Evolutionary conservation across 2,888 invertebrate species (phyloP).

Genomic region (Oscheius myriophilus): DNA sequence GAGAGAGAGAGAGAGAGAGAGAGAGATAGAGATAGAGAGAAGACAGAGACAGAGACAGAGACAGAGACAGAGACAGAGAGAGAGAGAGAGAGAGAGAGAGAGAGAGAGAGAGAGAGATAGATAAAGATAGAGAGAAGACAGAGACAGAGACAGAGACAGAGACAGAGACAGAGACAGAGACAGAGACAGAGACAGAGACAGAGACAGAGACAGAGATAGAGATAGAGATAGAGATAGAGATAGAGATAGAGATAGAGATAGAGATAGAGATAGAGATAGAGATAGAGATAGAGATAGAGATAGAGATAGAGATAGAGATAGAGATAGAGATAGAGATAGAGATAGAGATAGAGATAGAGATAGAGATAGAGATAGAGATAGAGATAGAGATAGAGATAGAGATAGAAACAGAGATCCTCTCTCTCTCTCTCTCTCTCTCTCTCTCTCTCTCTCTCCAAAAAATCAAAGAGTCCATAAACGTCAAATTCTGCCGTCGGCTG

Average conservation of each 20-base stretch:
- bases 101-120: background rate
- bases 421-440: slow-evolving; percentile 19
- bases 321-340: background rate
- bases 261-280: background rate
- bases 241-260: background rate
- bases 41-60: background rate
- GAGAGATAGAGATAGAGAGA: background rate
- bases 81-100: background rate
- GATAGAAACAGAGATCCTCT: background rate
- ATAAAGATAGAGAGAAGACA: background rate
- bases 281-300: background rate
- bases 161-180: background rate
- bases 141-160: background rate
- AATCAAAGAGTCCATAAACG: too few relatives aligned
- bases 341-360: background rate
- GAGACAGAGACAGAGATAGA: background rate
- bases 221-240: background rate
- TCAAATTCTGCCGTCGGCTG: slow-evolving; percentile 8
- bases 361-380: background rate
- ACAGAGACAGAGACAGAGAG: background rate
- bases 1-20: background rate
- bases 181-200: background rate
- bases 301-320: background rate
- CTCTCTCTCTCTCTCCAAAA: slow-evolving; percentile 8
- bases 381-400: background rate